Evolutionary conservation across 2,888 invertebrate genomes (phyloP).

Genomic region (Tipula confusa): DNA sequence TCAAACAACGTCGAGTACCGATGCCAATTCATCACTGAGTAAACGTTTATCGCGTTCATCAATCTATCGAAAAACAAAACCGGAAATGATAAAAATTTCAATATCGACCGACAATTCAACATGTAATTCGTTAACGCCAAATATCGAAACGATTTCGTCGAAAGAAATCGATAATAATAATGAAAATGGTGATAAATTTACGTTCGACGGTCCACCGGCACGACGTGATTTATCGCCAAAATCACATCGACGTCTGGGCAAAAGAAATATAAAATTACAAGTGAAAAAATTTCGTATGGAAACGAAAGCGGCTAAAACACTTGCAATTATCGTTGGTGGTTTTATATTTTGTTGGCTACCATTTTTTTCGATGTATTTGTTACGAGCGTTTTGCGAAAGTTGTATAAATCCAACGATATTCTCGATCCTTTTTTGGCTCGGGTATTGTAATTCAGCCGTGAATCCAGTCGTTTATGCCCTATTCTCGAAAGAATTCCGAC

Average conservation of each 20-base stretch:
- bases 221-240: constrained; percentile 29
- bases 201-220: background rate
- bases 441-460: constrained; percentile 94
- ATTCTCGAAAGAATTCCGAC: constrained; percentile 91
- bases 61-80: background rate
- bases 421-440: constrained; percentile 93
- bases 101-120: constrained; percentile 73
- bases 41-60: constrained; percentile 49
- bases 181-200: background rate
- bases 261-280: constrained; percentile 83
- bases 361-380: constrained; percentile 91
- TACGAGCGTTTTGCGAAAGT: constrained; percentile 79
- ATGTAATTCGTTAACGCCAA: constrained; percentile 54
- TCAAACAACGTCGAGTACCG: constrained; percentile 38
- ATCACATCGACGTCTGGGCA: constrained; percentile 63
- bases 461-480: constrained; percentile 93
- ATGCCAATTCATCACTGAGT: constrained; percentile 58
- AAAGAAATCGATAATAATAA: background rate
- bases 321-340: constrained; percentile 95
- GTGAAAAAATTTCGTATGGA: constrained; percentile 91
- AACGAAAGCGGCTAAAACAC: constrained; percentile 93
- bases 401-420: constrained; percentile 83
- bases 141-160: constrained; percentile 38
- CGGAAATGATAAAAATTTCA: constrained; percentile 74
- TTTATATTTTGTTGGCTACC: constrained; percentile 97